Evolutionary conservation across 1,140 invertebrate species (phyloP), one percentile per base, ranked within the genome.

Genomic region (Mylabris phalerata): DNA sequence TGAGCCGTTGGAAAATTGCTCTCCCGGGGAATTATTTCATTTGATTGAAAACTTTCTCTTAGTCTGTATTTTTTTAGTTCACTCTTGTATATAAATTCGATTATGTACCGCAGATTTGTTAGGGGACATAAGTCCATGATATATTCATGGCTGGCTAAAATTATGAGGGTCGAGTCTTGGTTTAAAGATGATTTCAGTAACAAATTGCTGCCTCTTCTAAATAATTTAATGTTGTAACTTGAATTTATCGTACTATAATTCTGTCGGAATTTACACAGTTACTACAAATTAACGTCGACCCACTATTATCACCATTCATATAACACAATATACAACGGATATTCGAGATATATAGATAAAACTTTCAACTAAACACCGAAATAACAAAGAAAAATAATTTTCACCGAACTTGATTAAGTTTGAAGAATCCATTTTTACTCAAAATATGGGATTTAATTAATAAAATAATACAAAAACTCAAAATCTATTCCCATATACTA

Each of bases 61-160:
- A 64, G 61, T 62, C 62, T 42, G 65, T 63, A 67, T 71, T 71
- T 70, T 66, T 71, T 70, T 71, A 64, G 61, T 54, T 50, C 63
- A 61, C 52, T 67, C 61, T 65, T 66, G 60, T 67, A 67, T 71
- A 69, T 68, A 71, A 71, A 71, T 67, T 92, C 71, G 91, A 93
- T 72, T 73, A 68, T 68, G 55, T 58, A 65, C 66, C 66, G 66
- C 66, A 68, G 66, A 68, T 68, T 68, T 68, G 63, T 63, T 63
- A 55, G 57, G 61, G 61, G 54, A 55, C 55, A 57, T 55, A 55
- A 60, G 50, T 47, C 52, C 61, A 67, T 66, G 63, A 67, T 59
- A 66, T 66, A 67, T 65, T 66, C 66, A 66, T 66, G 57, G 57
- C 57, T 40, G 41, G 55, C 47, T 63, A 55, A 48, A 65, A 67